These are phyloP conservation scores for Streblospio benedicti DNA, from an alignment of 1,140 invertebrate species.

Conservation along the genomic window DNA sequence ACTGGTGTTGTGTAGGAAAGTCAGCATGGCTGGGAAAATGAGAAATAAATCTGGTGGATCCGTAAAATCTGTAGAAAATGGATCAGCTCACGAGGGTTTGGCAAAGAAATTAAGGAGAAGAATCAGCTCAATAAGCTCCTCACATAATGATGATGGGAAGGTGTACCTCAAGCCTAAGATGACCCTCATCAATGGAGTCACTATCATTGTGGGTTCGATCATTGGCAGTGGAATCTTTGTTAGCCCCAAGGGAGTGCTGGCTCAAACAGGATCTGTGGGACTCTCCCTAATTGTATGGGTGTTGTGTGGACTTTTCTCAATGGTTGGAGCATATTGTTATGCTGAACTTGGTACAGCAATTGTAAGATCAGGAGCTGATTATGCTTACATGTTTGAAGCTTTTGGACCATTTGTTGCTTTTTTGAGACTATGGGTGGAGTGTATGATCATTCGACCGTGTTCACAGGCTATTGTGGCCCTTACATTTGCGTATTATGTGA, in stretches of 20 bases:
- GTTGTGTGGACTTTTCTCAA: constrained; percentile 65
- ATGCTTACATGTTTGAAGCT: constrained; percentile 38
- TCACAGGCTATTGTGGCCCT: constrained; percentile 50
- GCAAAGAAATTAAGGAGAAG: no score
- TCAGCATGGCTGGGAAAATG: no score
- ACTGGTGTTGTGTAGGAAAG: no score
- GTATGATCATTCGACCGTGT: constrained; percentile 64
- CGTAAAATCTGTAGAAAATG: no score
- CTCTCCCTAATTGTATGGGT: constrained; percentile 70
- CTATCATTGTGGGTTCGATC: constrained; percentile 22
- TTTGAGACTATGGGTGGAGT: constrained; percentile 53
- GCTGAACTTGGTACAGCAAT: constrained; percentile 23
- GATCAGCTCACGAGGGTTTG: no score
- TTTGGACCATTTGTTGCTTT: constrained; percentile 46
- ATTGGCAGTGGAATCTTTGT: constrained; percentile 79
- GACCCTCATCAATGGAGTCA: constrained; percentile 20
- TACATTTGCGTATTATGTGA: constrained; percentile 45
- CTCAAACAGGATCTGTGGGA: constrained; percentile 68
- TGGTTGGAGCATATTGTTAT: constrained; percentile 49
- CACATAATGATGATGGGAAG: not conserved
- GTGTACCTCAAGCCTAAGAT: constrained; percentile 19
- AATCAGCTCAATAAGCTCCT: not conserved
- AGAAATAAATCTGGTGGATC: no score
- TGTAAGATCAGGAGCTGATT: constrained; percentile 24
- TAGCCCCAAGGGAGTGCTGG: constrained; percentile 74